A percentile compares a stretch with the other conserved stretches of the same genome.
These are phyloP conservation scores for Etheostoma cragini DNA, from an alignment of 2,113 vertebrate species.

Conservation along the genomic window DNA sequence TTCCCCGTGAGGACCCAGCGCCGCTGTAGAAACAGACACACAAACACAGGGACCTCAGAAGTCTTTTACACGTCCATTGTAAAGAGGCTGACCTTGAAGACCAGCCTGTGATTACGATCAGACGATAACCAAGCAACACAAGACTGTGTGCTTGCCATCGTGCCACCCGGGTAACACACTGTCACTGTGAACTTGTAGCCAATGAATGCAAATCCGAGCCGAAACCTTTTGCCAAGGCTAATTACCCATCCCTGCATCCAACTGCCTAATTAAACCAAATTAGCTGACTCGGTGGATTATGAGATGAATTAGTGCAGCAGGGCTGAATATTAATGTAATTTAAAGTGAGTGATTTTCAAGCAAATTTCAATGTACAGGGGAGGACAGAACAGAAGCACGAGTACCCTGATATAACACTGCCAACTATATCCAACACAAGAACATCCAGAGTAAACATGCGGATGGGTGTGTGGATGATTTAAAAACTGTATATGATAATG, in stretches of 20 bases:
- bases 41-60: not conserved
- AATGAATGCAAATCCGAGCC: conserved; percentile 35
- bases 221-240: conserved; percentile 62
- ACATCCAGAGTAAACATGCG: not conserved
- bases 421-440: not conserved
- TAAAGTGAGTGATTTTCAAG: conserved; percentile 41
- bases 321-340: conserved; percentile 52
- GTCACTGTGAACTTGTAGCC: conserved; percentile 42
- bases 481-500: too few species aligned
- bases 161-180: conserved; percentile 25
- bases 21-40: not conserved
- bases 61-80: conserved; percentile 26
- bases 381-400: conserved; percentile 14
- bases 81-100: conserved; percentile 20
- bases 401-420: not conserved
- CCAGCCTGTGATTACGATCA: conserved; percentile 24
- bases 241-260: conserved; percentile 45
- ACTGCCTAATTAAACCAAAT: conserved; percentile 65
- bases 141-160: not conserved
- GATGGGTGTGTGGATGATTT: not conserved
- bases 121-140: conserved; percentile 31
- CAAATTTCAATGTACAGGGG: conserved; percentile 31
- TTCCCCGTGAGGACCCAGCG: not conserved
- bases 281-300: conserved; percentile 67
- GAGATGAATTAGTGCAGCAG: conserved; percentile 59